Evolutionary conservation across 2,797 vertebrate species (phyloP), one percentile per base, ranked within the genome.

Genomic region (Sphaeramia orbicularis): DNA sequence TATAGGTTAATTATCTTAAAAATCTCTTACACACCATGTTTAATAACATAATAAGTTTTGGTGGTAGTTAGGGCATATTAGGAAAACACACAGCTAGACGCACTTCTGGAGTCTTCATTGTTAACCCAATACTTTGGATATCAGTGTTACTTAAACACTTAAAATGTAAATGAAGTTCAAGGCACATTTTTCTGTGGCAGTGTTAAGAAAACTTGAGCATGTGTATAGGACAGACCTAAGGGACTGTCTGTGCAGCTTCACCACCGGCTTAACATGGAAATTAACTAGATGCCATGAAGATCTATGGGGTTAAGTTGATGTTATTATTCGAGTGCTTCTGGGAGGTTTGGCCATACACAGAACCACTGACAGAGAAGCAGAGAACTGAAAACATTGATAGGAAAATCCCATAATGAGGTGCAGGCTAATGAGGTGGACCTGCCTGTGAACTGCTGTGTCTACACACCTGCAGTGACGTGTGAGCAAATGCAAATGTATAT

Each of bases 381-480:
- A 50, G 54, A 68, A 18, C 36, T 21, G 27, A 76, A 77, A 76
- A 44, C 55, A 43, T 16, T 7, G 56, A 71, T 58, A 62, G 65
- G 48, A 71, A 66, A 56, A 61, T 63, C 37, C 49, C 10, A 53
- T 83, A 78, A 84, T 84, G 81, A 81, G 79, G 76, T 47, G 55
- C 52, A 58, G 10, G 68, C 76, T 85, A 84, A 86, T 65, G 75
- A 87, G 54, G 42, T 61, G 62, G 51, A 51, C 16, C 19, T n/a
- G n/a, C 48, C 73, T 76, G 13, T 38, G 58, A 41, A 47, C 57
- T 60, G 37, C 62, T 68, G 36, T 35, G 51, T 38, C 40, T 42
- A 37, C 18, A 44, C 40, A 74, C 73, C 54, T 68, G 48, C 57
- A 36, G 67, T 32, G 8, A 57, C 55, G 53, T 83, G 62, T 27